These are phyloP conservation scores for Lasioglossum vierecki DNA, from an alignment of 2,888 invertebrate genomes.

Conservation along the genomic window DNA sequence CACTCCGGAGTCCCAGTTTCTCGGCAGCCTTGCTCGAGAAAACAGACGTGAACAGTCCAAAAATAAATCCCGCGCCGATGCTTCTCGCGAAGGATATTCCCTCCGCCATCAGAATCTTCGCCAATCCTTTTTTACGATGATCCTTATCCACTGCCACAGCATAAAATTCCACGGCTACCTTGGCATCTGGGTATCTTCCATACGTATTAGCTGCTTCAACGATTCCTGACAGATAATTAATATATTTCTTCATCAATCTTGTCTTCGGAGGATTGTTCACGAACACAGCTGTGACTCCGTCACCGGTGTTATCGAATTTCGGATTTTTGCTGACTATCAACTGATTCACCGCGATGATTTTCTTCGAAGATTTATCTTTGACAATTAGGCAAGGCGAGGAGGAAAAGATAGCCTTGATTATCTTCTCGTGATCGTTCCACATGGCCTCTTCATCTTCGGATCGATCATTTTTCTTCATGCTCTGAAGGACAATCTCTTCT, in stretches of 20 bases:
- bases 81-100: constrained; percentile 58
- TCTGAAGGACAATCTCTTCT: constrained; percentile 70
- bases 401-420: constrained; percentile 55
- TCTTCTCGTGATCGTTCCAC: constrained; percentile 62
- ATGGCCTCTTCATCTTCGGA: constrained; percentile 55
- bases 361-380: constrained; percentile 32
- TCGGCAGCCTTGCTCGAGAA: constrained; percentile 26
- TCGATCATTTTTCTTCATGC: constrained; percentile 48
- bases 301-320: constrained; percentile 21
- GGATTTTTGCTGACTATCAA: constrained; percentile 65
- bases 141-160: constrained; percentile 65
- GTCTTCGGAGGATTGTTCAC: constrained; percentile 35
- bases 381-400: constrained; percentile 66
- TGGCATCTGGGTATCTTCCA: constrained; percentile 50
- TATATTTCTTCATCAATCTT: constrained; percentile 63
- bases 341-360: constrained; percentile 66
- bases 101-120: constrained; percentile 48
- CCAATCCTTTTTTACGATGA: constrained; percentile 67
- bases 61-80: constrained; percentile 41
- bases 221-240: constrained; percentile 64
- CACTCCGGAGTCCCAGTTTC: constrained; percentile 18
- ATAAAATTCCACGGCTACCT: constrained; percentile 67
- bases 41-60: constrained; percentile 37
- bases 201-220: constrained; percentile 57
- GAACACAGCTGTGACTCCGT: constrained; percentile 43